Percentiles rank a stretch among this genome's conserved stretches.
Evolutionary conservation across 2,888 invertebrate species (phyloP).

Genomic region (Ophion slaviceki): DNA sequence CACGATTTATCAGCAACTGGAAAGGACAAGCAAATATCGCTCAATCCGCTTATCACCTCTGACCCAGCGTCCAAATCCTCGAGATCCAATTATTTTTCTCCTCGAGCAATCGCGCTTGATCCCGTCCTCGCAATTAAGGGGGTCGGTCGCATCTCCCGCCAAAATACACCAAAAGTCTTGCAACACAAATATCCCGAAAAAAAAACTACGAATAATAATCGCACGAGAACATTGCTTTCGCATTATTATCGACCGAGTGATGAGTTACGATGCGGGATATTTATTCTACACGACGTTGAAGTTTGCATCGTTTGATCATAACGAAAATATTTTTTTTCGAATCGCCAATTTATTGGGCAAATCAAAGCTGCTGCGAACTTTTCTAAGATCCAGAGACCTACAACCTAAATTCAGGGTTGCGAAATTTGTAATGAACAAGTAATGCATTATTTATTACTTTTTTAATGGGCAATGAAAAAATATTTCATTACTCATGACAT

Average conservation of each 20-base stretch:
- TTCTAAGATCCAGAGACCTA: too few relatives aligned
- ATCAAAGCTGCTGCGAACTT: too few relatives aligned
- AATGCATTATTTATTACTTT: too few relatives aligned
- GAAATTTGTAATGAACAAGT: too few relatives aligned
- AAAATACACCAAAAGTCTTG: not conserved
- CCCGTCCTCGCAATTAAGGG: conserved; percentile 35
- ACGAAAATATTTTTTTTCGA: too few relatives aligned
- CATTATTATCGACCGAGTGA: not conserved
- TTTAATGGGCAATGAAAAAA: too few relatives aligned
- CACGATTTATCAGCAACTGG: conserved; percentile 1
- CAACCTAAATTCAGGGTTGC: too few relatives aligned
- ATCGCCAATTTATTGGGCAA: too few relatives aligned
- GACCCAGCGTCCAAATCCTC: conserved; percentile 38
- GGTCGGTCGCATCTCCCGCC: conserved; percentile 3
- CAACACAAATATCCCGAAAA: not conserved
- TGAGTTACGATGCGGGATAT: not conserved
- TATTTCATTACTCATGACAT: too few relatives aligned
- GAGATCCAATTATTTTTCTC: conserved; percentile 39
- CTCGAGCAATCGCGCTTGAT: conserved; percentile 49
- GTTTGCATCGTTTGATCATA: too few relatives aligned
- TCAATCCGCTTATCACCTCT: conserved; percentile 52
- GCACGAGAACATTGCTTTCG: too few relatives aligned
- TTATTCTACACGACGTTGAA: not conserved
- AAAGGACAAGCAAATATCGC: conserved; percentile 38
- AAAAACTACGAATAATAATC: not conserved